Evolutionary conservation across 2,113 vertebrate genomes (phyloP), one percentile per base, ranked within the genome.

Genomic region (Nothobranchius kuhntae): DNA sequence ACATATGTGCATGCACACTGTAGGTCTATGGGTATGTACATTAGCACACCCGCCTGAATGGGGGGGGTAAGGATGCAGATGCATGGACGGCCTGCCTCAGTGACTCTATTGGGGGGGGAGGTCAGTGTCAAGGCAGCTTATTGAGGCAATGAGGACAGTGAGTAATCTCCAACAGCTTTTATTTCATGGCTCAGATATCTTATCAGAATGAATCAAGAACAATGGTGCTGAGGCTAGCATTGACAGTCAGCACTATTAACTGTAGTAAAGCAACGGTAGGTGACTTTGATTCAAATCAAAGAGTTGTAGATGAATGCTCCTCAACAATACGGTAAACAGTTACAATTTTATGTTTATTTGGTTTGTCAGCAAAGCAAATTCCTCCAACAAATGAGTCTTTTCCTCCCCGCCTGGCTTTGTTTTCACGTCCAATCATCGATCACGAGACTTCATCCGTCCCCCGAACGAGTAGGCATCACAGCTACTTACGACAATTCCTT

Each of bases 1-100:
- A 71, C 65, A 70, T 75, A 62, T 45, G 82, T 67, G 68, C 66
- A 61, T 78, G 71, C 77, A 80, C 71, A 17, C 50, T 21, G 21
- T 52, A 65, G 83, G 84, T 82, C 60, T 77, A 50, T 63, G 61
- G 44, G 65, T 73, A 59, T 72, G 36, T 46, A 3, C 48, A 61
- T 60, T 48, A 47, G 3, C 13, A 21, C 51, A 48, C 48, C 52
- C 82, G 78, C 8, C 10, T 42, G 40, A 42, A 7, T 30, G 30
- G 30, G 30, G 30, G 30, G 69, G 86, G 81, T 75, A 80, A 87
- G 73, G 81, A 89, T 89, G 83, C 80, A 86, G 84, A 89, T 86
- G 48, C 50, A 65, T 51, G 75, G 63, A 61, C 21, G 24, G 36
- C 7, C 84, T 89, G 73, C 72, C 36, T 83, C 61, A 68, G 17